Evolutionary conservation across 2,797 vertebrate genomes (phyloP), one percentile per base, ranked within the genome.

Genomic region (Aselliscus stoliczkanus): DNA sequence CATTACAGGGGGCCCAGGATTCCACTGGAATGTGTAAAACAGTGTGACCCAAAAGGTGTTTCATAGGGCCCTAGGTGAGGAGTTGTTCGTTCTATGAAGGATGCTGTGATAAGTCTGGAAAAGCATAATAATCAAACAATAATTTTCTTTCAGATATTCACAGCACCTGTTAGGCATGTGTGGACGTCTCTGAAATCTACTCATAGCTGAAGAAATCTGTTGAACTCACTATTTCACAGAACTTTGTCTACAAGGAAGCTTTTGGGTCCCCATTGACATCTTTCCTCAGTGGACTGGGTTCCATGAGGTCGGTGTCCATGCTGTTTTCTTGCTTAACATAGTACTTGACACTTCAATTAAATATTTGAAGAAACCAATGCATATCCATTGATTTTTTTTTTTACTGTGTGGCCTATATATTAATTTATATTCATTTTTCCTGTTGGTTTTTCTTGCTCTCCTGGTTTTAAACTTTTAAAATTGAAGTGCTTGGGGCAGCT

Each of bases 311-410:
- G 34, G 58, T 14, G 8, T 31, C 13, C 27, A 23, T 11, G 25
- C 17, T 73, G 18, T 20, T 81, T 92, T 69, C 52, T 52, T 89
- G n/a, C 14, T 50, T 50, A 50, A 58, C 42, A 44, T 0, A 27
- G 73, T 50, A 27, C 23, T 50, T 29, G 64, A 86, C 21, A 52
- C 15, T 50, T 69, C 27, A 69, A 47, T 42, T 42, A 52, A 82
- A 70, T 73, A 67, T n/a, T 85, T 86, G 44, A 70, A 20, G 29
- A 86, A 86, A 60, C 72, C 65, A 60, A 80, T 37, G 23, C 67
- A 17, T 67, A 47, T 58, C n/a, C 9, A 0, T 21, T n/a, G n/a
- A n/a, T n/a, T n/a, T n/a, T n/a, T n/a, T n/a, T 42, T 65, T 56
- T 65, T 56, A n/a, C 14, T 73, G 0, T 34, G 18, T 42, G 77